These are phyloP conservation scores for Nomada fucata DNA, from an alignment of 2,888 invertebrate species.

Conservation along the genomic window DNA sequence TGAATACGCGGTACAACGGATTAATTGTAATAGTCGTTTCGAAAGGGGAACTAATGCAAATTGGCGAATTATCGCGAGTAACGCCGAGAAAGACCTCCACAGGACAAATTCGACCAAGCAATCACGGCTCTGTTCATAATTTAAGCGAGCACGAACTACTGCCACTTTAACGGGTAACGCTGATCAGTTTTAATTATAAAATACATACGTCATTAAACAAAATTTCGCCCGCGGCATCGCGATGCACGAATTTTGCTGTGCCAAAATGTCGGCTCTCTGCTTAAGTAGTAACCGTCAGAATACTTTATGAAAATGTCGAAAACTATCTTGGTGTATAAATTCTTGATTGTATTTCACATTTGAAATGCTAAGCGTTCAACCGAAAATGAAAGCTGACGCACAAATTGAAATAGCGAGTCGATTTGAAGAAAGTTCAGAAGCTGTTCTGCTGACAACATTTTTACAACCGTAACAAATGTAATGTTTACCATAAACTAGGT, in stretches of 20 bases:
- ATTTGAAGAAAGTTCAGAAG: too few relatives aligned
- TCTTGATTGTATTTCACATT: too few relatives aligned
- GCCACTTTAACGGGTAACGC: conserved; percentile 27
- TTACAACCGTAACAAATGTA: too few relatives aligned
- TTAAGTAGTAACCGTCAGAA: conserved; percentile 18
- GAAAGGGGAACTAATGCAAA: conserved; percentile 24
- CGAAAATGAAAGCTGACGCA: too few relatives aligned
- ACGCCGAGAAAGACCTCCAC: conserved; percentile 1
- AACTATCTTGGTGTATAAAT: too few relatives aligned
- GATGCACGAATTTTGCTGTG: conserved; percentile 11
- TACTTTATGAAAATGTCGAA: conserved; percentile 1
- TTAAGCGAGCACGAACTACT: conserved; percentile 19
- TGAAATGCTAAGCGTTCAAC: too few relatives aligned
- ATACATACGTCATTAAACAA: conserved; percentile 23
- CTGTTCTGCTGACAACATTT: too few relatives aligned
- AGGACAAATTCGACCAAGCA: background rate
- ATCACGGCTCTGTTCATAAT: conserved; percentile 11
- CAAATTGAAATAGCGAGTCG: too few relatives aligned
- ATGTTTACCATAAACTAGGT: too few relatives aligned
- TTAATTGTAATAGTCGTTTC: conserved; percentile 31
- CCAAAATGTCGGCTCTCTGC: conserved; percentile 17
- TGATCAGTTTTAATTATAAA: conserved; percentile 38
- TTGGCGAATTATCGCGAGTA: conserved; percentile 34
- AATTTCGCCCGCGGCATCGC: too few relatives aligned
- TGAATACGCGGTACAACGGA: conserved; percentile 13